Base-by-base conservation (phyloP, 2,797 vertebrate genomes). In the Rousettus madagascariensis region DNA sequence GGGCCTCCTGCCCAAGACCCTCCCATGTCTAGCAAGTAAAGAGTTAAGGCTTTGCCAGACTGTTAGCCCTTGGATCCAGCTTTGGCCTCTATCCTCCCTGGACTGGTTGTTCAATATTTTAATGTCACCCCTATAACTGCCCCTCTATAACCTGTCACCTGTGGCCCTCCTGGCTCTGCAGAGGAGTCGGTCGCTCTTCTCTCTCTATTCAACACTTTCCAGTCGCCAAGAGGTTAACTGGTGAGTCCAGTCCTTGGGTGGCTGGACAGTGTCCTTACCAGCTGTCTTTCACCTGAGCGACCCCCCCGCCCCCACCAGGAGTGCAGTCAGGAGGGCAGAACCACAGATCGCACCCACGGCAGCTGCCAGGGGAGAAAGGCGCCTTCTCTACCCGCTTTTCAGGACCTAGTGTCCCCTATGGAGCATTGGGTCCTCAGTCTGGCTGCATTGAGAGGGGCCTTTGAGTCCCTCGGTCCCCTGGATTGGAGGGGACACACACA, bases 401-500 rank as follows among this genome's bases (percentile, higher is more conserved):
- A 41, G 63, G 49, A 43, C 4, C 12, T 5, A 0, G 33, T 0
- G 8, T 51, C 22, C 30, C 5, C 33, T 11, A 0, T 0, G 2
- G 55, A 33, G 28, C 30, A 2, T 26, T 0, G 2, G 46, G 61
- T n/a, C 55, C 26, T 71, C 33, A 17, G 57, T n/a, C 83, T 17
- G 0, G 17, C 78, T 75, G 46, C 1, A 8, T 16, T 0, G 24
- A 68, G 68, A 53, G 61, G 11, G 49, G 19, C 49, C 51, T 49
- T 4, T 19, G 49, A 57, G 49, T 46, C 53, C 5, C 72, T 74
- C 2, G 0, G 46, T 43, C 63, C 24, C 75, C 74, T 13, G 26
- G 59, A 59, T 13, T 20, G 16, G 66, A 59, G n/a, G 26, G 26
- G 91, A 24, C 68, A 26, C 20, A 10, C 68, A 30, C 20, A 10